Evolutionary conservation across 2,113 vertebrate species (phyloP).

Genomic region (Stomatorhinus ivindoensis): DNA sequence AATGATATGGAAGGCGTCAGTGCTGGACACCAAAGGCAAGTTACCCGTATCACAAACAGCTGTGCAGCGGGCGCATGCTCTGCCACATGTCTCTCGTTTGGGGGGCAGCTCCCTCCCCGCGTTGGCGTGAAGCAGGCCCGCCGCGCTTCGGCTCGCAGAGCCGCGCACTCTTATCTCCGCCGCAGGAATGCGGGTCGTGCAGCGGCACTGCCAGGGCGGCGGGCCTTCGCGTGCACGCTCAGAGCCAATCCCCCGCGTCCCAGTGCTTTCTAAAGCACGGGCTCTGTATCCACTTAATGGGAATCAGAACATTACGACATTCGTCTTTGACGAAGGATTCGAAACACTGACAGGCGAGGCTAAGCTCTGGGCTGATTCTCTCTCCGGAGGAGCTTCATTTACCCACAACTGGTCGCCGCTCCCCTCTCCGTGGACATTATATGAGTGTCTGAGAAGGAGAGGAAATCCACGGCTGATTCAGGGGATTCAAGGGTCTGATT

Average conservation of each 20-base stretch:
- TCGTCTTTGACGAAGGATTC: not conserved
- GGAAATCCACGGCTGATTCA: not conserved
- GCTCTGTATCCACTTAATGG: not conserved
- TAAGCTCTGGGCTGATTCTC: not conserved
- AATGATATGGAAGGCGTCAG: not conserved
- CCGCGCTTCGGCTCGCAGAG: slow-evolving; percentile 26
- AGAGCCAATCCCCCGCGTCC: not conserved
- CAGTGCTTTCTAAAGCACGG: not conserved
- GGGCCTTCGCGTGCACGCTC: not conserved
- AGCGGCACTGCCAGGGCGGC: not conserved
- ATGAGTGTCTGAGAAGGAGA: not conserved
- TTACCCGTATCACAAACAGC: not conserved
- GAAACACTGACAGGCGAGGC: no score
- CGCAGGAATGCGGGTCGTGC: not conserved
- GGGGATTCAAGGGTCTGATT: not conserved
- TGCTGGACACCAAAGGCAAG: not conserved
- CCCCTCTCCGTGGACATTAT: not conserved
- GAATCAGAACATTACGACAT: not conserved
- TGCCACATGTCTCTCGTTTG: slow-evolving; percentile 37
- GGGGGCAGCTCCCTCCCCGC: slow-evolving; percentile 25
- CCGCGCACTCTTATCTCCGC: slow-evolving; percentile 20
- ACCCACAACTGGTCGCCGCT: not conserved
- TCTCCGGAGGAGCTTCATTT: not conserved
- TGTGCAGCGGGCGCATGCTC: not conserved
- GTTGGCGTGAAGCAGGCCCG: slow-evolving; percentile 12